These are phyloP conservation scores for Cantharis lateralis DNA, from an alignment of 2,888 invertebrate species.

Conservation along the genomic window DNA sequence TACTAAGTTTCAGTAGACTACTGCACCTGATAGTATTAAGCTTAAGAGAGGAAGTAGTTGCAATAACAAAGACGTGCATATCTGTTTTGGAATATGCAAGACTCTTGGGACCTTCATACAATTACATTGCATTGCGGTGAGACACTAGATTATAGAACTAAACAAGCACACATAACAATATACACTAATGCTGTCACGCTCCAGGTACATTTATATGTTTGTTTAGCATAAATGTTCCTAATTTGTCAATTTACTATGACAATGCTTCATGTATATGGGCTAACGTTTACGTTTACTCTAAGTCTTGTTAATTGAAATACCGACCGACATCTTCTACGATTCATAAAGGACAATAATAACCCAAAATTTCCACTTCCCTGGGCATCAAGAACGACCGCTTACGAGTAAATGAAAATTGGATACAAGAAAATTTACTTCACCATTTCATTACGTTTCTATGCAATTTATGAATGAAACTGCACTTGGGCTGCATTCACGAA, in stretches of 20 bases:
- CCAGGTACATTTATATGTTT: constrained; percentile 18
- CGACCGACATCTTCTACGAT: not conserved
- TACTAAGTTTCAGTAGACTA: constrained; percentile 20
- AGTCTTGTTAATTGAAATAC: not conserved
- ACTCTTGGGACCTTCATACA: constrained; percentile 18
- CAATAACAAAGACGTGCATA: constrained; percentile 25
- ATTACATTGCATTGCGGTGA: constrained; percentile 30
- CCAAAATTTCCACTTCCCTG: not conserved
- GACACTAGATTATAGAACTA: constrained; percentile 27
- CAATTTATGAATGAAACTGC: too few species aligned
- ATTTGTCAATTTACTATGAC: constrained; percentile 18
- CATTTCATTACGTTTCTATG: not conserved
- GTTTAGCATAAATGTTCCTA: constrained; percentile 10
- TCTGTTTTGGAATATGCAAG: constrained; percentile 25
- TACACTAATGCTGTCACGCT: constrained; percentile 23
- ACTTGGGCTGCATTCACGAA: too few species aligned
- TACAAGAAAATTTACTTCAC: not conserved
- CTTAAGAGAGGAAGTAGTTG: constrained; percentile 14
- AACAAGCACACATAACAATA: constrained; percentile 24
- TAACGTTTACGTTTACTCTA: not conserved
- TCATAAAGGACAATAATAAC: not conserved
- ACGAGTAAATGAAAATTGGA: not conserved
- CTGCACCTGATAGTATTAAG: constrained; percentile 21
- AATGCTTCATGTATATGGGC: not conserved
- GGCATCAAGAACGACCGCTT: not conserved